Evolutionary conservation across 2,797 vertebrate genomes (phyloP).

Genomic region (Linurgus olivaceus): DNA sequence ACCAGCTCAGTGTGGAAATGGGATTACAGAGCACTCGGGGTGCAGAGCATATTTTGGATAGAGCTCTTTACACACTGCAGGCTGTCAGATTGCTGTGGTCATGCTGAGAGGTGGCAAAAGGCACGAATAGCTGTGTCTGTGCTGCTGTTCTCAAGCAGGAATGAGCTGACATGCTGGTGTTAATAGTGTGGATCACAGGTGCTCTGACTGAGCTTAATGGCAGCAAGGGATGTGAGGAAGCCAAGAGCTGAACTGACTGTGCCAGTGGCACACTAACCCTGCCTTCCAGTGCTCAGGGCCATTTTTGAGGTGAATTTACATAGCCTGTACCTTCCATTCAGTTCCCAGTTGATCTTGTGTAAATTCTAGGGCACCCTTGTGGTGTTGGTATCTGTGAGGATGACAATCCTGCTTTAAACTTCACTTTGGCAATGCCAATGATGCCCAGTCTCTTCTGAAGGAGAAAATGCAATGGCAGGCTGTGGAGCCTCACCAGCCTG

Average conservation of each 20-base stretch:
- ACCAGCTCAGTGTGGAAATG: background rate
- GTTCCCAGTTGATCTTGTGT: background rate
- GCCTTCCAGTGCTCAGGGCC: background rate
- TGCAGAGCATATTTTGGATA: background rate
- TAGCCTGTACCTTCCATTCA: background rate
- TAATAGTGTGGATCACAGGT: background rate
- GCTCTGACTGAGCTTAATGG: background rate
- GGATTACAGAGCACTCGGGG: background rate
- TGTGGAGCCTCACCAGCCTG: background rate
- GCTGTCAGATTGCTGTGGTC: background rate
- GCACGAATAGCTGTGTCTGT: background rate
- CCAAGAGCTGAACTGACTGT: background rate
- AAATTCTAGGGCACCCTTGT: background rate
- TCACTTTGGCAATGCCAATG: background rate
- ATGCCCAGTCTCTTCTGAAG: background rate
- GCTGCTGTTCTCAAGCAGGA: background rate
- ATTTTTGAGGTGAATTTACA: background rate
- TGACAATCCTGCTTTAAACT: background rate
- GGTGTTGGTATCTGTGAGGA: background rate
- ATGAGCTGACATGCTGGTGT: background rate
- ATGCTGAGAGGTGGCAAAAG: background rate
- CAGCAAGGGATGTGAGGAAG: background rate
- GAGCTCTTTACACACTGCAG: background rate
- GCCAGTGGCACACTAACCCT: background rate
- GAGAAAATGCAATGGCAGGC: background rate